These are phyloP conservation scores for human (Homo sapiens) DNA, from an alignment of 2,113 vertebrate genomes.

Conservation along the genomic window DNA sequence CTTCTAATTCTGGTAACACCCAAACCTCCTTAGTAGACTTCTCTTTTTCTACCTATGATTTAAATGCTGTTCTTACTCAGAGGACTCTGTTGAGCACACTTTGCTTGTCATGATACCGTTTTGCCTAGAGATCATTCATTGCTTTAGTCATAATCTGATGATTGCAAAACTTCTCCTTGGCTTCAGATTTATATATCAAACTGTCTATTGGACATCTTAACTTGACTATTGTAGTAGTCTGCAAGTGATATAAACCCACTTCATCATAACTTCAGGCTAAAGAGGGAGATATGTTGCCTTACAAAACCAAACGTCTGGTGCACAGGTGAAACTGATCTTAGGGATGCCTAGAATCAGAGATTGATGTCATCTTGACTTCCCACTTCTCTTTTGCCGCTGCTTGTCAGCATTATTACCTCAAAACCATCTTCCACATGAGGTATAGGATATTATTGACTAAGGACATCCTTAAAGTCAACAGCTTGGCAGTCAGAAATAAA, in stretches of 20 bases:
- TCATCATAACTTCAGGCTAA: background rate
- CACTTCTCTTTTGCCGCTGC: background rate
- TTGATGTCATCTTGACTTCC: background rate
- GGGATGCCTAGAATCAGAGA: background rate
- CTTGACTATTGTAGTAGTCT: background rate
- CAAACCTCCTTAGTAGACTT: background rate
- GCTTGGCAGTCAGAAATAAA: background rate
- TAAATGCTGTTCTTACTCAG: background rate
- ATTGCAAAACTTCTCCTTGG: background rate
- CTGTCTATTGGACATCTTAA: background rate
- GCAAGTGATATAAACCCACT: background rate
- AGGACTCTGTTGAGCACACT: background rate
- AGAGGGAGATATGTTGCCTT: background rate
- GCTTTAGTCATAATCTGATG: background rate
- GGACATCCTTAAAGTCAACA: background rate
- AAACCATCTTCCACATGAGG: background rate
- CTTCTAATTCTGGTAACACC: background rate
- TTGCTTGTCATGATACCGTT: background rate
- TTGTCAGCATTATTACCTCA: background rate
- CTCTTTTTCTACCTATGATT: background rate
- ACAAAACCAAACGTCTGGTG: background rate
- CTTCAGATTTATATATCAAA: background rate
- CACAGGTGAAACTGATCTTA: background rate
- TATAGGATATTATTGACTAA: background rate
- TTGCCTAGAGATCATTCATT: background rate